Evolutionary conservation across 1,140 invertebrate genomes (phyloP), one percentile per base, ranked within the genome.

Genomic region (Ceratina japonica): DNA sequence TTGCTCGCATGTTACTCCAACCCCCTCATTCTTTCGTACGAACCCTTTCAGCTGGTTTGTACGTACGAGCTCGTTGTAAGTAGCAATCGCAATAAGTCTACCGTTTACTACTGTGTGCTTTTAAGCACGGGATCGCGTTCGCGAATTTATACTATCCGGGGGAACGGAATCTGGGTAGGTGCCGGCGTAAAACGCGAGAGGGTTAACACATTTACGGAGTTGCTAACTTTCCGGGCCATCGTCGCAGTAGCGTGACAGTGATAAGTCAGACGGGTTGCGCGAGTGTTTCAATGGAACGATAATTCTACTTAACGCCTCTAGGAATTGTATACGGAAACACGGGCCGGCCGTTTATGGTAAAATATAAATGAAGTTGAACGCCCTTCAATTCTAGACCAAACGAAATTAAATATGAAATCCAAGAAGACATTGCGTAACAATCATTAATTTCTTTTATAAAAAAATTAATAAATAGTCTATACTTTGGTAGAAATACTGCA

Each of bases 71-170:
- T 61, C 24, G 63, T 63, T 66, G 54, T 66, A 63, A 44, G 62
- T 15, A 44, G 61, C 65, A 31, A 76, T 76, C 51, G 72, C 69
- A 80, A 83, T 83, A 79, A 83, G 81, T 76, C 78, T 75, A 18
- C 51, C 31, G 51, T 61, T 49, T 66, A 66, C 81, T 82, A 69
- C 65, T 61, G 58, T 71, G 13, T 15, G 15, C 66, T 71, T 51
- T 58, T 18, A 52, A 52, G 27, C 27, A 31, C 27, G 27, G 27
- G 27, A 2, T 31, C 27, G 4, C 27, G 27, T 31, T 24, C 27
- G 13, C 24, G 63, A 37, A 66, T 44, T 72, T 27, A 54, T 20
- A 58, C 37, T 74, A 74, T 74, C 59, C 31, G 13, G 16, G 7
- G n/a, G 69, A 72, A 13, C 12, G n/a, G 27, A 72, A n/a, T 61